A percentile compares a stretch with the other conserved stretches of the same genome.
phyloP scores from a whole-genome alignment of 2,113 vertebrate genomes.

The Hippocampus barbouri region DNA sequence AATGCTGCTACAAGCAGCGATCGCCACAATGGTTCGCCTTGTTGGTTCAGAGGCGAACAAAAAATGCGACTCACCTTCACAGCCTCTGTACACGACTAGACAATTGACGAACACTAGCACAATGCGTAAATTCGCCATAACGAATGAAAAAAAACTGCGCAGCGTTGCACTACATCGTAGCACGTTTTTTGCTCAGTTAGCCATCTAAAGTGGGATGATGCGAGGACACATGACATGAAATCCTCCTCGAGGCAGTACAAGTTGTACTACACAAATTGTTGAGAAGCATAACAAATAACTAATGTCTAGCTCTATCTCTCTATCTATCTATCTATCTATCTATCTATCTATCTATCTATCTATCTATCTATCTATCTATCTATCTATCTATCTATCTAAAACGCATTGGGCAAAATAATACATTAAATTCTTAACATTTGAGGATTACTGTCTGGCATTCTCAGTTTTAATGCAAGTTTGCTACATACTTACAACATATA shows the following conservation, averaged over 20 bases:
- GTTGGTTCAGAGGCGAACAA: conserved; percentile 9
- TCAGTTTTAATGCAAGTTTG: conserved; percentile 2
- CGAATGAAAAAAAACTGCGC: conserved; percentile 29
- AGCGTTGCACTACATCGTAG: conserved; percentile 36
- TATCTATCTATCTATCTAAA: background rate
- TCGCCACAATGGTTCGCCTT: conserved; percentile 7
- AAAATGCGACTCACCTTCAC: conserved; percentile 49
- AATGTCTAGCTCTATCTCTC: background rate
- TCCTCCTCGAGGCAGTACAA: background rate
- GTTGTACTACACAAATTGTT: background rate
- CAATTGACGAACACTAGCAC: conserved; percentile 35
- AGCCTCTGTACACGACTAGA: conserved; percentile 27
- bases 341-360: conserved; percentile 3
- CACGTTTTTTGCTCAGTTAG: conserved; percentile 6
- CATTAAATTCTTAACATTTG: background rate
- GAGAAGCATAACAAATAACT: background rate
- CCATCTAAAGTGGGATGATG: conserved; percentile 23
- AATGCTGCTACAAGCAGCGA: conserved; percentile 30
- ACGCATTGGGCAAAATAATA: background rate
- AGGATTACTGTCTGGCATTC: background rate
- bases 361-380: background rate
- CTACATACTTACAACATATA: conserved; percentile 16
- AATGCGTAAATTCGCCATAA: conserved; percentile 56
- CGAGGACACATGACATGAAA: conserved; percentile 27
- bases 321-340: background rate